Percentiles rank a stretch among this genome's conserved stretches.
These are phyloP conservation scores for Byasa hedistus DNA, from an alignment of 2,888 invertebrate species.

Conservation along the genomic window DNA sequence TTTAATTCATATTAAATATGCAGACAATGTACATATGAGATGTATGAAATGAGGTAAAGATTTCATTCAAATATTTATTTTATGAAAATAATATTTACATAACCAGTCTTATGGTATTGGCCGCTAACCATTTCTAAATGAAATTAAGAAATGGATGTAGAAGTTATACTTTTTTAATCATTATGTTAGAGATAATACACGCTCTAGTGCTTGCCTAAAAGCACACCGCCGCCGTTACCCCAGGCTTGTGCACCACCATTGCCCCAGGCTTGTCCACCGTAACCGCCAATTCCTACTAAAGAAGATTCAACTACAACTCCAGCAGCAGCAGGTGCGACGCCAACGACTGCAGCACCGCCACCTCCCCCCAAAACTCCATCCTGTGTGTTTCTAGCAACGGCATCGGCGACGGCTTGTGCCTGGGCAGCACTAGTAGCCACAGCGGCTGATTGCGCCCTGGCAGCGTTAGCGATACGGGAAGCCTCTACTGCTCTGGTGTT, in stretches of 20 bases:
- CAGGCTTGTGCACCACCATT: slow-evolving; percentile 30
- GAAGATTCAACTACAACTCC: slow-evolving; percentile 36
- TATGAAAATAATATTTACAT: slow-evolving; percentile 42
- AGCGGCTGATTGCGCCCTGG: slow-evolving; percentile 57
- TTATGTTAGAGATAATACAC: slow-evolving; percentile 30
- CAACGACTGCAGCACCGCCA: slow-evolving; percentile 42
- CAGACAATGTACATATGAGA: too few species aligned
- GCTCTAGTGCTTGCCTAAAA: slow-evolving; percentile 35
- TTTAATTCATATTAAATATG: too few species aligned
- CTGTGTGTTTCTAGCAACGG: slow-evolving; percentile 61
- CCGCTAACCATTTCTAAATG: slow-evolving; percentile 66
- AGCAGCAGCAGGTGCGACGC: slow-evolving; percentile 38
- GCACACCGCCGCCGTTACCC: slow-evolving; percentile 34
- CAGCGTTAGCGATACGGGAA: slow-evolving; percentile 66
- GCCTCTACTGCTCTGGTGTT: slow-evolving; percentile 71
- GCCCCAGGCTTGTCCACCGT: slow-evolving; percentile 13
- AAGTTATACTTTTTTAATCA: slow-evolving; percentile 49
- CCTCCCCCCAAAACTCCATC: slow-evolving; percentile 52
- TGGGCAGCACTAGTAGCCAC: slow-evolving; percentile 64
- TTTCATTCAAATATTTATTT: slow-evolving; percentile 24
- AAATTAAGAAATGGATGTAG: slow-evolving; percentile 65
- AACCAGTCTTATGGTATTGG: slow-evolving; percentile 57
- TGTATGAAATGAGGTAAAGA: too few species aligned
- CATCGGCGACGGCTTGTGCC: slow-evolving; percentile 62
- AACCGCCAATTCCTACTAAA: slow-evolving; percentile 27